A percentile compares a stretch with the other conserved stretches of the same genome.
Conservation (phyloP, 2,888 invertebrate genomes). For the Scaptomyza caliginosa region DNA sequence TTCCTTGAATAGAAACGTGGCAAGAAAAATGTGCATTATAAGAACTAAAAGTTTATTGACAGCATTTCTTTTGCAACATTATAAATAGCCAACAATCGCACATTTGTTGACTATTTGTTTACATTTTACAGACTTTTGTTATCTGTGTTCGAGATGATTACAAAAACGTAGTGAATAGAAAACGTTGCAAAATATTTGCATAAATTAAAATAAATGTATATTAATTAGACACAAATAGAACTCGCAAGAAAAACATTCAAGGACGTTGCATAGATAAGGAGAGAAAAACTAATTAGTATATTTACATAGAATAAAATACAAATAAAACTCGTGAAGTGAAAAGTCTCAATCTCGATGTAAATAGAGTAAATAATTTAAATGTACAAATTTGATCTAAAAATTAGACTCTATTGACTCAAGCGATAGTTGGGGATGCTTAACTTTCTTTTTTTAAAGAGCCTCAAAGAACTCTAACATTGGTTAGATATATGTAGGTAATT, state of each 20-base stretch:
- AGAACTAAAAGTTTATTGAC: background rate
- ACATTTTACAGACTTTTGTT: background rate
- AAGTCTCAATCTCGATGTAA: no score
- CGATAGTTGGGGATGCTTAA: no score
- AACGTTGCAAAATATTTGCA: constrained; percentile 4
- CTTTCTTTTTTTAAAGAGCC: no score
- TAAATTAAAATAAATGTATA: background rate
- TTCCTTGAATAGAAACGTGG: constrained; percentile 3
- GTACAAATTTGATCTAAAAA: no score
- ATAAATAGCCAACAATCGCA: background rate
- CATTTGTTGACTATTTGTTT: constrained; percentile 2
- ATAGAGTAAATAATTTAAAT: no score
- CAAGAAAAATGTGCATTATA: background rate
- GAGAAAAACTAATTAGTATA: background rate
- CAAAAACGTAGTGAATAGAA: background rate
- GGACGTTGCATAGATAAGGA: background rate
- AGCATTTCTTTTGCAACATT: background rate
- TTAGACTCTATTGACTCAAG: no score
- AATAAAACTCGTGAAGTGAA: background rate
- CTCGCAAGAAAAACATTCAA: background rate
- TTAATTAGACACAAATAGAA: constrained; percentile 9
- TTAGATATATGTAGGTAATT: no score
- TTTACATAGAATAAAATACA: background rate
- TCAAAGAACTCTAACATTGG: no score
- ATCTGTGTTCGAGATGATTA: background rate